phyloP scores from a whole-genome alignment of 53 echinoderm and acorn worm species.

The Zoroaster sp. region DNA sequence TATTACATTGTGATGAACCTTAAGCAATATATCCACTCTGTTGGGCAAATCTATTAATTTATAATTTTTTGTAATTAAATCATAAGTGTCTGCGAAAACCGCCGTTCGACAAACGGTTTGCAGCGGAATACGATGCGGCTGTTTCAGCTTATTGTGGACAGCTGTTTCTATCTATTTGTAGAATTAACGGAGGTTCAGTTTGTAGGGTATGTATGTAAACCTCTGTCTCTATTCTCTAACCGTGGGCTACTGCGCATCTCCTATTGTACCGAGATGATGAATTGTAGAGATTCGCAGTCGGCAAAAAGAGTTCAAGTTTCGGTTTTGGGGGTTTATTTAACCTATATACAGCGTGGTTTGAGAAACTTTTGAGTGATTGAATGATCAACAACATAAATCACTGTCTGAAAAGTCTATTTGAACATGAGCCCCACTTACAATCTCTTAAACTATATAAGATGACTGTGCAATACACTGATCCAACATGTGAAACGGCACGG shows the following conservation, averaged over 20 bases:
- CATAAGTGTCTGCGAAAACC: neutral
- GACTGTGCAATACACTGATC: too few relatives aligned
- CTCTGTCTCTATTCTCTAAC: neutral
- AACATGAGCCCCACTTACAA: too few relatives aligned
- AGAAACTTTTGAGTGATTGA: too few relatives aligned
- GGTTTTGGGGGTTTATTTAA: neutral
- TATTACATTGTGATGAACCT: neutral
- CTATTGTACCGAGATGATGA: neutral
- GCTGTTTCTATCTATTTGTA: neutral
- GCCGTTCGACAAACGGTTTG: neutral
- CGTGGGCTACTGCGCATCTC: neutral
- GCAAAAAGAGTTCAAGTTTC: neutral
- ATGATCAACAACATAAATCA: too few relatives aligned
- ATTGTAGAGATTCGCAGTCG: neutral
- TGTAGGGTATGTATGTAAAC: too few relatives aligned
- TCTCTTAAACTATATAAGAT: too few relatives aligned
- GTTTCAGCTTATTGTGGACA: neutral
- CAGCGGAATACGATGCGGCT: neutral
- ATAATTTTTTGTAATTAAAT: neutral
- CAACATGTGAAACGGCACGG: too few relatives aligned
- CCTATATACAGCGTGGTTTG: neutral
- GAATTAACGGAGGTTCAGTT: neutral
- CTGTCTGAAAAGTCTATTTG: too few relatives aligned
- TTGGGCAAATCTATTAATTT: constrained; percentile 16
- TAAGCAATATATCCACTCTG: neutral